Percentiles rank a stretch among this genome's conserved stretches.
Conservation (phyloP, 2,888 invertebrate genomes). For the Drosophila robusta region DNA sequence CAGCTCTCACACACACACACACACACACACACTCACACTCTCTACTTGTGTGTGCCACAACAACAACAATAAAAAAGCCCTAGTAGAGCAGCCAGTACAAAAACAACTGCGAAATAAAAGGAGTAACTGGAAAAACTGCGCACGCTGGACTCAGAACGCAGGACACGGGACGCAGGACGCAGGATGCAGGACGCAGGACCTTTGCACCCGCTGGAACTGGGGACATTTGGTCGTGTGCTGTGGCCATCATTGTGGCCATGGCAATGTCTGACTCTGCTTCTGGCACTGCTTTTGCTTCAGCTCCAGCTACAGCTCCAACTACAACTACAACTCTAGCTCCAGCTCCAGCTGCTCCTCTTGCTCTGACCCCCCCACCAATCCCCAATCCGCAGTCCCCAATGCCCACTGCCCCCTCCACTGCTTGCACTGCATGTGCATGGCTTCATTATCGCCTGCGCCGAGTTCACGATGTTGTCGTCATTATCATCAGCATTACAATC, state of each 20-base stretch:
- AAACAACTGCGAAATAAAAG: conserved; percentile 5
- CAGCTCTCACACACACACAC: not conserved
- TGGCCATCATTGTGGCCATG: conserved; percentile 68
- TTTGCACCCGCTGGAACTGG: conserved; percentile 23
- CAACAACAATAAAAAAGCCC: conserved; percentile 2
- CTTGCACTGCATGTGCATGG: conserved; percentile 59
- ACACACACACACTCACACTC: too few species aligned
- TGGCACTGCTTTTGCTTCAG: not conserved
- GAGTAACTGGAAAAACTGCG: conserved; percentile 12
- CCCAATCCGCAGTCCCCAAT: too few species aligned
- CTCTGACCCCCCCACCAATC: not conserved
- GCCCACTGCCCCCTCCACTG: not conserved
- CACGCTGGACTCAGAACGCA: not conserved
- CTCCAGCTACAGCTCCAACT: not conserved
- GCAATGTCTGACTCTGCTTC: conserved; percentile 22
- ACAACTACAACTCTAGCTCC: not conserved
- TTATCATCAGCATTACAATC: conserved; percentile 37
- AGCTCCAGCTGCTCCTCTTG: not conserved
- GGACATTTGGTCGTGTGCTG: conserved; percentile 63
- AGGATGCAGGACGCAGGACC: conserved; percentile 12
- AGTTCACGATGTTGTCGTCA: conserved; percentile 29
- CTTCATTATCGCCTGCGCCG: conserved; percentile 69
- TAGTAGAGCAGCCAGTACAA: conserved; percentile 6
- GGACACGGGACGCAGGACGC: conserved; percentile 7
- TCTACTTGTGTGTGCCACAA: conserved; percentile 11